A percentile compares a stretch with the other conserved stretches of the same genome.
These are phyloP conservation scores for Drosophila heteroneura DNA, from an alignment of 2,888 invertebrate genomes.

Conservation along the genomic window DNA sequence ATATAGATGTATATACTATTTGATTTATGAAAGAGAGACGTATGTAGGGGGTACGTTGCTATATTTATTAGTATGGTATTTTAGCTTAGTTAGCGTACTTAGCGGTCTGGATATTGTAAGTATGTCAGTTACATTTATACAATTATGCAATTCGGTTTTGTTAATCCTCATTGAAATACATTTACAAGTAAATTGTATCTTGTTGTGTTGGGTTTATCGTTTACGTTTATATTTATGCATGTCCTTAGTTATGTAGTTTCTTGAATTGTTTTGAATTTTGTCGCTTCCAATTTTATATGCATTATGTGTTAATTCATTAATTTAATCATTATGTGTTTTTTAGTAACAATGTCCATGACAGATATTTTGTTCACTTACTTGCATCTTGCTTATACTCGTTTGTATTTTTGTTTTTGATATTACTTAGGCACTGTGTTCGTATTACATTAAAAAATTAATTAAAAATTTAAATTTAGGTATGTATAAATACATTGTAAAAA, in stretches of 20 bases:
- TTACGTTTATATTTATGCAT: conserved; percentile 12
- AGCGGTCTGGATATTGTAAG: conserved; percentile 42
- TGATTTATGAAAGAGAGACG: conserved; percentile 65
- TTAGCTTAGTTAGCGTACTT: conserved; percentile 49
- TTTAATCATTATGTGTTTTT: conserved; percentile 36
- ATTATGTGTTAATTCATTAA: conserved; percentile 25
- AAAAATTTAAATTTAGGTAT: conserved; percentile 83
- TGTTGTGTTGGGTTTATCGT: conserved; percentile 10
- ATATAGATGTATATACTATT: conserved; percentile 16
- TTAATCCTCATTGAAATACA: conserved; percentile 11
- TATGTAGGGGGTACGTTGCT: conserved; percentile 75
- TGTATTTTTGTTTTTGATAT: conserved; percentile 77
- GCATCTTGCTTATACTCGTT: conserved; percentile 73
- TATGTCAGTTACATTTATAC: conserved; percentile 69
- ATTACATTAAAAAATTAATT: conserved; percentile 84
- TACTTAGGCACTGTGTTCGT: conserved; percentile 86
- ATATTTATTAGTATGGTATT: conserved; percentile 53
- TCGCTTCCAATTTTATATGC: conserved; percentile 38
- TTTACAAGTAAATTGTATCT: conserved; percentile 14
- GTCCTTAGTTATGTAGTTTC: conserved; percentile 31
- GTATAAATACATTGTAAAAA: conserved; percentile 82
- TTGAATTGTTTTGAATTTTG: conserved; percentile 48
- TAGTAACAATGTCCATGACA: conserved; percentile 85
- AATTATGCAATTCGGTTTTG: conserved; percentile 46
- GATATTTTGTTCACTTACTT: conserved; percentile 76